phyloP scores from a whole-genome alignment of 2,888 invertebrate species.

The Drosophila algonquin region DNA sequence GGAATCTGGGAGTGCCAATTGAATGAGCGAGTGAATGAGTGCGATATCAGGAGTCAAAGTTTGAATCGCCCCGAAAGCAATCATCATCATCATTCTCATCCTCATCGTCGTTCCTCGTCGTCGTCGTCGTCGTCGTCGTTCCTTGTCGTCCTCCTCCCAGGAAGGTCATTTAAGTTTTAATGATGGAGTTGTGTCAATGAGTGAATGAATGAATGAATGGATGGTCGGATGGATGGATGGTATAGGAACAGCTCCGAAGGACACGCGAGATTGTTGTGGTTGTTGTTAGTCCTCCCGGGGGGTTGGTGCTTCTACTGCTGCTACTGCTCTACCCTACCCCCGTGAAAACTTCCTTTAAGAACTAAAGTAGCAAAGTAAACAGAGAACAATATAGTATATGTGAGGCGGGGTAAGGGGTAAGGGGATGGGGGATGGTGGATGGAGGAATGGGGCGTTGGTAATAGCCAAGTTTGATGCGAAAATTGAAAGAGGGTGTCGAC shows the following conservation, averaged over 20 bases:
- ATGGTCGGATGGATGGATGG: conserved; percentile 1
- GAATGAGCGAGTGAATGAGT: conserved; percentile 44
- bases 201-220: conserved; percentile 3
- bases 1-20: conserved; percentile 20
- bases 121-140: too few relatives aligned
- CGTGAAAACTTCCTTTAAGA: conserved; percentile 55
- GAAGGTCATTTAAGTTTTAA: conserved; percentile 79
- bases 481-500: conserved; percentile 49
- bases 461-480: conserved; percentile 48
- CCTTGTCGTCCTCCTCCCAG: conserved; percentile 45
- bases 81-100: conserved; percentile 52
- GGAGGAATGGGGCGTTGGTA: conserved; percentile 12
- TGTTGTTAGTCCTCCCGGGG: conserved; percentile 38
- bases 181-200: conserved; percentile 68
- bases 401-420: neutral
- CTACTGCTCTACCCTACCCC: conserved; percentile 12
- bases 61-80: conserved; percentile 47
- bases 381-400: conserved; percentile 31
- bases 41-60: conserved; percentile 73
- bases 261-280: conserved; percentile 42
- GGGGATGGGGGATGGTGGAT: neutral
- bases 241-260: conserved; percentile 4
- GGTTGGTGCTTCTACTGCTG: conserved; percentile 2
- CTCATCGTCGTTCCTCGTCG: too few relatives aligned
- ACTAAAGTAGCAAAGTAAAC: conserved; percentile 69